A percentile compares a stretch with the other conserved stretches of the same genome.
phyloP scores from a whole-genome alignment of 2,113 vertebrate species.

The Gymnorhina tibicen region DNA sequence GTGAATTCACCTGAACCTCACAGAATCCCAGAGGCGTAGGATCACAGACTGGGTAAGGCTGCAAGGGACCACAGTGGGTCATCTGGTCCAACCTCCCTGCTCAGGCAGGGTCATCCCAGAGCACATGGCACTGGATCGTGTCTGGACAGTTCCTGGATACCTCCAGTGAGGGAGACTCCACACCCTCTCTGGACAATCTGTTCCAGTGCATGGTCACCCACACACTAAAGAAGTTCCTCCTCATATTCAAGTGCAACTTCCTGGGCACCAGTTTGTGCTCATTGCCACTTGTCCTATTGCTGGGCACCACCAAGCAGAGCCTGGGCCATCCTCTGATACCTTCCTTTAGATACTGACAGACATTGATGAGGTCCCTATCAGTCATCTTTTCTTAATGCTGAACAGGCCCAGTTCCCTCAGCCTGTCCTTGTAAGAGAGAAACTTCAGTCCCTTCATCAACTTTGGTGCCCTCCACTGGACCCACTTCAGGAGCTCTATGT shows the following conservation, averaged over 20 bases:
- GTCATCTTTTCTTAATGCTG: fast-evolving
- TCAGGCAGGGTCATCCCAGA: not conserved
- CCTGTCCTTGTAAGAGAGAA: not conserved
- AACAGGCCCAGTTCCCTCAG: not conserved
- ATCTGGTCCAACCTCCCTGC: not conserved
- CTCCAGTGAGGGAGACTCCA: not conserved
- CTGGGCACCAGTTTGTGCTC: not conserved
- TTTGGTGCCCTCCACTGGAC: not conserved
- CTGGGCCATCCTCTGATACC: not conserved
- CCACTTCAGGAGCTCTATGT: not conserved
- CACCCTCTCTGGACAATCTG: not conserved
- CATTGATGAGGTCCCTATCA: not conserved
- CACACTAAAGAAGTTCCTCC: not conserved
- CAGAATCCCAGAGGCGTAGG: not conserved
- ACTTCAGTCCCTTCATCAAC: not conserved
- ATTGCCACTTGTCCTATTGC: not conserved
- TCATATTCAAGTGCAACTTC: not conserved
- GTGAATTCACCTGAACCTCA: not conserved
- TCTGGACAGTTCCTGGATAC: not conserved
- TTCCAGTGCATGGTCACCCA: fast-evolving
- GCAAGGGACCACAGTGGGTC: not conserved
- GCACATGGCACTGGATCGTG: fast-evolving
- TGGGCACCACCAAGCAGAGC: not conserved
- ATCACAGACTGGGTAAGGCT: not conserved
- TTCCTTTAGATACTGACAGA: fast-evolving